phyloP scores from a whole-genome alignment of 2,113 vertebrate genomes.

The Halcyon senegalensis region DNA sequence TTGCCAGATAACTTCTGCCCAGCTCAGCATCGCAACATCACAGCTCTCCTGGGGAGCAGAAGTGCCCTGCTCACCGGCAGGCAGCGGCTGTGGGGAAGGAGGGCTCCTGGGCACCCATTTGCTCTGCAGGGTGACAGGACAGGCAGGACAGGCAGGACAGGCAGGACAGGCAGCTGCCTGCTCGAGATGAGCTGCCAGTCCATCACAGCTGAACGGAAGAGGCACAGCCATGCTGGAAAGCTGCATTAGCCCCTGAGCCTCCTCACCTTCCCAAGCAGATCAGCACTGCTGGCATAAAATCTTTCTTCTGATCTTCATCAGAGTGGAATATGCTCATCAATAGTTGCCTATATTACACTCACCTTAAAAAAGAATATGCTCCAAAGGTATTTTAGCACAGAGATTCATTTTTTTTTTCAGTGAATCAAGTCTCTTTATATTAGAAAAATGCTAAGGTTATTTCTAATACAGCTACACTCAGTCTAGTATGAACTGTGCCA shows the following conservation, averaged over 20 bases:
- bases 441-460: not conserved
- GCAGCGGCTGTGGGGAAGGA: accelerated
- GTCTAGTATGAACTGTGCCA: not conserved
- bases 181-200: not conserved
- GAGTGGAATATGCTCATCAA: not conserved
- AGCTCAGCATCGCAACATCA: not conserved
- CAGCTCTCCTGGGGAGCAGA: not conserved
- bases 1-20: not conserved
- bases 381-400: not conserved
- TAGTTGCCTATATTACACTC: not conserved
- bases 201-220: not conserved
- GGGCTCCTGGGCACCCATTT: accelerated
- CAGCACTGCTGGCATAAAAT: not conserved
- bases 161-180: not conserved
- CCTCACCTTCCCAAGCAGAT: not conserved
- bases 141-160: not conserved
- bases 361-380: not conserved
- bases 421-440: not conserved
- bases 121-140: not conserved
- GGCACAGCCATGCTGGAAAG: not conserved
- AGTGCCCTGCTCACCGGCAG: not conserved
- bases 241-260: not conserved
- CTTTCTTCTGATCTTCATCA: not conserved
- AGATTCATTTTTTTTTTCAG: not conserved
- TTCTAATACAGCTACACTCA: not conserved